A percentile compares a stretch with the other conserved stretches of the same genome.
Evolutionary conservation across 2,797 vertebrate species (phyloP).

Genomic region (Enteromius unitaeniatus): DNA sequence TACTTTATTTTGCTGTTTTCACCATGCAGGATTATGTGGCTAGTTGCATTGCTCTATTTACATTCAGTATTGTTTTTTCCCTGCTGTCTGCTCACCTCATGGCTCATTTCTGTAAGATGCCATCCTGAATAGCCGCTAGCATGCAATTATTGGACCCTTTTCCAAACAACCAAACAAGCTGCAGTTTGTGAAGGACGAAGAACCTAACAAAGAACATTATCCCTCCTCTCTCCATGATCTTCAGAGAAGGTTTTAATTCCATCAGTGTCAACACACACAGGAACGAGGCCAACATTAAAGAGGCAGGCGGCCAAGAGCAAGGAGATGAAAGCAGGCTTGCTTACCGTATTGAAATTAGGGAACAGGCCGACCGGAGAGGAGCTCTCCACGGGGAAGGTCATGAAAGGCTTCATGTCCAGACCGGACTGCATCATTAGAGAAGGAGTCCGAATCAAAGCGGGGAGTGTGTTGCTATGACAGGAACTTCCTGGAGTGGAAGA

Average conservation of each 20-base stretch:
- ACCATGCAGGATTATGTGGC: not conserved
- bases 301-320: constrained; percentile 32
- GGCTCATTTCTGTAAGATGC: not conserved
- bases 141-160: not conserved
- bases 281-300: constrained; percentile 49
- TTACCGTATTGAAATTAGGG: constrained; percentile 96
- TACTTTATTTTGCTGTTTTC: not conserved
- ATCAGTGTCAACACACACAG: constrained; percentile 42
- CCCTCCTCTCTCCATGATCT: not conserved
- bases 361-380: constrained; percentile 90
- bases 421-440: constrained; percentile 91
- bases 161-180: constrained; percentile 6
- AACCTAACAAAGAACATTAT: constrained; percentile 5
- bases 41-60: not conserved
- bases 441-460: constrained; percentile 85
- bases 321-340: constrained; percentile 62
- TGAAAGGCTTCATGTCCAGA: constrained; percentile 90
- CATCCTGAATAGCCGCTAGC: constrained; percentile 4
- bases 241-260: constrained; percentile 43
- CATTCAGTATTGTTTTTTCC: constrained; percentile 5
- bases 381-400: constrained; percentile 89
- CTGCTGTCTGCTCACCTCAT: not conserved
- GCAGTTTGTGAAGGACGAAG: constrained; percentile 20
- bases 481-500: constrained; percentile 81
- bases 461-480: constrained; percentile 82